These are phyloP conservation scores for Scaptomyza reducta DNA, from an alignment of 2,888 invertebrate genomes.

Conservation along the genomic window DNA sequence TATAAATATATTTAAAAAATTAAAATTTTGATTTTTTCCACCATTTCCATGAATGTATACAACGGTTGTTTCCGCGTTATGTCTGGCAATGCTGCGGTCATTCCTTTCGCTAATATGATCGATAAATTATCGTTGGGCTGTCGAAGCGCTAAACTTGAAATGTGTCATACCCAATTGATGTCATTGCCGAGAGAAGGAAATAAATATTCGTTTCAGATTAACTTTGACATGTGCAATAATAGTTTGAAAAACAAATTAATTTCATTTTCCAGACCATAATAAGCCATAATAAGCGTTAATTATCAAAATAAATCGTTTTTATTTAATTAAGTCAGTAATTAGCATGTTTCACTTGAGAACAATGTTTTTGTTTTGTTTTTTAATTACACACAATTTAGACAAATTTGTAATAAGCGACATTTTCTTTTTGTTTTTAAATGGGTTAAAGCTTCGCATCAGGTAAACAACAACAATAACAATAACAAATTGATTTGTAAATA, in stretches of 20 bases:
- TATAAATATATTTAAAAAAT: not conserved
- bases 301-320: slow-evolving; percentile 39
- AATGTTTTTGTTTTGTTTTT: slow-evolving; percentile 8
- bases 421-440: slow-evolving; percentile 23
- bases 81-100: not conserved
- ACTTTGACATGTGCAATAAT: slow-evolving; percentile 5
- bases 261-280: too few relatives aligned
- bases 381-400: slow-evolving; percentile 15
- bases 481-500: slow-evolving; percentile 31
- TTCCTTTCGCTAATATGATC: not conserved
- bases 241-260: too few relatives aligned
- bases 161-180: not conserved
- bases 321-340: slow-evolving; percentile 29
- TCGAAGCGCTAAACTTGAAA: not conserved
- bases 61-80: not conserved
- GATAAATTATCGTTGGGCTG: not conserved
- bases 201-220: too few relatives aligned
- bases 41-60: too few relatives aligned
- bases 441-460: slow-evolving; percentile 57
- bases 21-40: not conserved
- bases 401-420: slow-evolving; percentile 28
- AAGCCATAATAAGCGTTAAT: slow-evolving; percentile 13
- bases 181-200: not conserved
- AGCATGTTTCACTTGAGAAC: slow-evolving; percentile 38
- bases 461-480: slow-evolving; percentile 1